Percentiles rank a stretch among this genome's conserved stretches.
Evolutionary conservation across 2,888 invertebrate species (phyloP).

Genomic region (Cryptus armator): DNA sequence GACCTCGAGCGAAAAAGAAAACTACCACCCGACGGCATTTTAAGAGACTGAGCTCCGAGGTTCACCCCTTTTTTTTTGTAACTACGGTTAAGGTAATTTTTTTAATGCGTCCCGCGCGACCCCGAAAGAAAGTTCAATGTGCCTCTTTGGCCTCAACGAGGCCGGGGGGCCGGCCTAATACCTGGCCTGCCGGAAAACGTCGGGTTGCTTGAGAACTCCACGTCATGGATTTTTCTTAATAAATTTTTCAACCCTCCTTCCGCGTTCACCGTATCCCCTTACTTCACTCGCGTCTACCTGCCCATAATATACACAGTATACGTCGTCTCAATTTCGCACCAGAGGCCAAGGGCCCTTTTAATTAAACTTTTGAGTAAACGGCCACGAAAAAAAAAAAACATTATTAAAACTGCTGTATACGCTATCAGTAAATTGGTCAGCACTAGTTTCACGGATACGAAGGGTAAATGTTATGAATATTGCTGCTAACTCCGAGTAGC

Average conservation of each 20-base stretch:
- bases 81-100: slow-evolving; percentile 69
- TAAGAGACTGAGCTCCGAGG: slow-evolving; percentile 51
- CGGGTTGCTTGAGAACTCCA: background rate
- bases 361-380: slow-evolving; percentile 39
- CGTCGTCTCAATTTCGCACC: slow-evolving; percentile 26
- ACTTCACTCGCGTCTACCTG: background rate
- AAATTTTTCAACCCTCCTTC: slow-evolving; percentile 40
- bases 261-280: background rate
- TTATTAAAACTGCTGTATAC: background rate
- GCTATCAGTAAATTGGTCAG: background rate
- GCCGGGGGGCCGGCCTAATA: slow-evolving; percentile 37
- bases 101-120: slow-evolving; percentile 62
- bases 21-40: slow-evolving; percentile 49
- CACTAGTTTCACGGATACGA: background rate
- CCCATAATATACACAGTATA: slow-evolving; percentile 19
- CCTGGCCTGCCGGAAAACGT: slow-evolving; percentile 30
- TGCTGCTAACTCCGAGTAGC: no score
- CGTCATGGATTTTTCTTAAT: slow-evolving; percentile 60
- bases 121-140: slow-evolving; percentile 54
- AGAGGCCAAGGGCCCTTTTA: slow-evolving; percentile 29
- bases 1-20: slow-evolving; percentile 56
- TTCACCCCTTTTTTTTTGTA: slow-evolving; percentile 29
- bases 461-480: background rate
- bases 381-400: slow-evolving; percentile 15
- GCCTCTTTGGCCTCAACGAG: slow-evolving; percentile 24